phyloP scores from a whole-genome alignment of 2,888 invertebrate genomes.

The Capitulum mitella region DNA sequence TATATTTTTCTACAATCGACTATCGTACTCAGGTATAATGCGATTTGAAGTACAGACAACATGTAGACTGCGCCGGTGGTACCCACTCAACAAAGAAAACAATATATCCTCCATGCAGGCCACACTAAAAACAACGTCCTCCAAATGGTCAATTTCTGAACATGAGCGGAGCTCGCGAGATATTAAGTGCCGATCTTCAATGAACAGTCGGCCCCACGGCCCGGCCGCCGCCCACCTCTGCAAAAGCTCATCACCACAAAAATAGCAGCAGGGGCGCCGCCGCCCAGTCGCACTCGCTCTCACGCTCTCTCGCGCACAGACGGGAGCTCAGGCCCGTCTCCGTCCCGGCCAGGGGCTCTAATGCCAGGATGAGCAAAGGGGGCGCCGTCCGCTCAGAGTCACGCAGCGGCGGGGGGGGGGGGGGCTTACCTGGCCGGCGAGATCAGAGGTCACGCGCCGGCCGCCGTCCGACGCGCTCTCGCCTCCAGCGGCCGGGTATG shows the following conservation, averaged over 20 bases:
- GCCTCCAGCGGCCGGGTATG: not conserved
- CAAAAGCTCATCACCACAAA: slow-evolving; percentile 18
- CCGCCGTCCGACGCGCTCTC: not conserved
- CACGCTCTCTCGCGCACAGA: not conserved
- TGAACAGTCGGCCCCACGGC: too few species aligned
- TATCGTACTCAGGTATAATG: slow-evolving; percentile 16
- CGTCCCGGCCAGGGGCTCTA: not conserved
- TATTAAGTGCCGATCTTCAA: not conserved
- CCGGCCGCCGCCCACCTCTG: too few species aligned
- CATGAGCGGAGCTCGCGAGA: not conserved
- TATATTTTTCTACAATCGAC: slow-evolving; percentile 13
- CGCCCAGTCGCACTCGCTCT: not conserved
- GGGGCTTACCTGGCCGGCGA: not conserved
- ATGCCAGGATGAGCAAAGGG: slow-evolving; percentile 13
- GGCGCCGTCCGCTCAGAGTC: not conserved
- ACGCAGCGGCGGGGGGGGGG: not conserved
- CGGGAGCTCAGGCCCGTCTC: not conserved
- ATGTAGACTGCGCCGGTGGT: not conserved
- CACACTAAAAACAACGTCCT: slow-evolving; percentile 13
- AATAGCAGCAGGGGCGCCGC: not conserved
- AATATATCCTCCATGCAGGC: not conserved
- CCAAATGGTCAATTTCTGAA: not conserved
- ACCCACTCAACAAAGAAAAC: slow-evolving; percentile 19
- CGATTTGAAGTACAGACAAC: slow-evolving; percentile 19
- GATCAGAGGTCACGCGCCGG: not conserved